Evolutionary conservation across 2,113 vertebrate species (phyloP), one percentile per base, ranked within the genome.

Genomic region (Actenoides lindsayi): DNA sequence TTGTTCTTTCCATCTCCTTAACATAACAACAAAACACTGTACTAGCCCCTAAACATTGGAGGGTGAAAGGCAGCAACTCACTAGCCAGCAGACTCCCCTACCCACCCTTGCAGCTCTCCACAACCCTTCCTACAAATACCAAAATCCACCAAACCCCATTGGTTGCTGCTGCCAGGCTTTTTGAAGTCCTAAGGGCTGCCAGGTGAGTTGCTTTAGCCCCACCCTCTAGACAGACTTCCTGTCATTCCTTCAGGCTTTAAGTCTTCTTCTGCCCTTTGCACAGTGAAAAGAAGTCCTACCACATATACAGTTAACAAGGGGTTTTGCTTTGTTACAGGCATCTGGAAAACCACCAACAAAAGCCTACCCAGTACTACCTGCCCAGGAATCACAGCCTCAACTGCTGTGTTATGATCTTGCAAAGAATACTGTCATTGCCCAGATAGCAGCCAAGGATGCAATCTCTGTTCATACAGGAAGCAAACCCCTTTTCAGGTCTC

Each of bases 141-240:
- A 85, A 53, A 62, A 50, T 1, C 10, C 25, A 75, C 2, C 3
- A 71, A 41, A 50, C 3, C 4, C 17, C 10, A 4, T 0, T 7
- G 0, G 0, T 4, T 46, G 0, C 2, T 5, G 2, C 31, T 42
- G 33, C 9, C 16, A 70, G 44, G 14, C 20, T 33, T 65, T 82
- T 60, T 57, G 12, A 57, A 28, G 48, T 39, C 39, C 27, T 44
- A 4, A 41, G 44, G 39, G 18, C 27, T 71, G 8, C 41, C 24
- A 39, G 28, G 7, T 41, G 24, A 46, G 18, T 39, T 74, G 28
- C 9, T 83, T 73, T 74, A 19, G 10, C 7, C 19, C 4, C 7
- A 4, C 1, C 27, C 14, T 65, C 39, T 57, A 35, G 24, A 15
- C 16, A 27, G 50, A 25, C 24, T 51, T 25, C 24, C 18, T 3